A percentile compares a stretch with the other conserved stretches of the same genome.
These are phyloP conservation scores for Chymomyza caudatula DNA, from an alignment of 2,888 invertebrate genomes.

Conservation along the genomic window DNA sequence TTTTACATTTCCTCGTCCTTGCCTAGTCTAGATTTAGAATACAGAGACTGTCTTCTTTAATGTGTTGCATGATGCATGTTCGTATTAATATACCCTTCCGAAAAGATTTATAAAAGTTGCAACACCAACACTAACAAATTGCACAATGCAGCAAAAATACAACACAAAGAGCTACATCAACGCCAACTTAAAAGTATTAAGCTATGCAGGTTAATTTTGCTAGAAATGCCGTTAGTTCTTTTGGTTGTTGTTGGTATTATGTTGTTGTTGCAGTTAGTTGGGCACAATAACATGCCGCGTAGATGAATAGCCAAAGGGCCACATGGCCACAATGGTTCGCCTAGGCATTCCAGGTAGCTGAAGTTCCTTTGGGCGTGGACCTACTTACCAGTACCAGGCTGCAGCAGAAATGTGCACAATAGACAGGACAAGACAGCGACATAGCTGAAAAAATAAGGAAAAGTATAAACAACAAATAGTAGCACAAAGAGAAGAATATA, in stretches of 20 bases:
- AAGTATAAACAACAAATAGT: background rate
- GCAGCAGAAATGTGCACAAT: constrained; percentile 46
- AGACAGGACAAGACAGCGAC: constrained; percentile 43
- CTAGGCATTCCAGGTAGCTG: constrained; percentile 30
- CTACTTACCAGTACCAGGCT: too few species aligned
- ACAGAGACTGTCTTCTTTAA: too few species aligned
- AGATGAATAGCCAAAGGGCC: constrained; percentile 49
- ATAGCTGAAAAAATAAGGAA: constrained; percentile 23
- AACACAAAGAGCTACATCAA: constrained; percentile 3
- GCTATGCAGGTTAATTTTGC: constrained; percentile 70
- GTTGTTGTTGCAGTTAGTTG: background rate
- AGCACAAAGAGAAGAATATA: background rate
- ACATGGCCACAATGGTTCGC: constrained; percentile 47
- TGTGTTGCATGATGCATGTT: too few species aligned
- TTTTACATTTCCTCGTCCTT: too few species aligned
- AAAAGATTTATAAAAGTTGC: background rate
- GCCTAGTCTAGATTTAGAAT: too few species aligned
- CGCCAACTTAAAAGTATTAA: constrained; percentile 48
- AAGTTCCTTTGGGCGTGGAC: too few species aligned
- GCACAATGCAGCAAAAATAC: background rate
- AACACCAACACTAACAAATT: constrained; percentile 4
- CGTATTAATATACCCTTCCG: too few species aligned
- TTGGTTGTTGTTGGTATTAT: constrained; percentile 3
- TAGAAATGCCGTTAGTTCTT: constrained; percentile 45
- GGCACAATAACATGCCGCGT: constrained; percentile 11